Base-by-base conservation (phyloP, 2,113 vertebrate species). In the Acanthisitta chloris region DNA sequence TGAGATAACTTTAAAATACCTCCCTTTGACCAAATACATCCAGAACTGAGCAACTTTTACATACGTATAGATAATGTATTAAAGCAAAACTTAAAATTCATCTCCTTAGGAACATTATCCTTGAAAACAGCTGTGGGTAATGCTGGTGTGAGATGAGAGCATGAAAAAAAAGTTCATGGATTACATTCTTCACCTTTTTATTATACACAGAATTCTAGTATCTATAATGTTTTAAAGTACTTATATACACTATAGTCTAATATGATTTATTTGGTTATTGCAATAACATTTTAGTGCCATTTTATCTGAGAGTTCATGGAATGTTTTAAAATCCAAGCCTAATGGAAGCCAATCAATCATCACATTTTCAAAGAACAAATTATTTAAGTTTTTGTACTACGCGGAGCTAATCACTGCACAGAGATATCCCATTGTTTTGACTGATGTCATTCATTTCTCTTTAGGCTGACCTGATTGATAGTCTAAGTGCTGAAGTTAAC, bases 321-420 rank as follows among this genome's bases (percentile, higher is more conserved):
- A 97, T 97, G 96, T 97, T 98, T 98, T 97, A 97, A 97, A 97
- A 94, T 94, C 97, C 97, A 90, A 93, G 96, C 94, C 98, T 98
- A 98, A 98, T 97, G 96, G 97, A 98, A 97, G 95, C 91, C 72
- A 97, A 98, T 98, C 98, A 97, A 98, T 99, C 98, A 98, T 97
- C 97, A 97, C 97, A 58, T 97, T 88, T 97, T 97, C 97, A 98
- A 98, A 97, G 98, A 91, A 54, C 70, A 91, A 97, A 97, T 98
- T 98, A 98, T 98, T 98, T 98, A 97, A 97, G 96, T 94, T 98
- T 97, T 97, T 97, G 95, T 97, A 64, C 95, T 96, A 96, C 94
- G 90, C 1, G 26, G 96, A 83, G 91, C 97, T 97, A 97, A 98
- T 98, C 96, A 97, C 97, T 96, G 94, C 92, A 51, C 78, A 82